phyloP scores from a whole-genome alignment of 2,797 vertebrate species.

The Lycodopsis pacificus region DNA sequence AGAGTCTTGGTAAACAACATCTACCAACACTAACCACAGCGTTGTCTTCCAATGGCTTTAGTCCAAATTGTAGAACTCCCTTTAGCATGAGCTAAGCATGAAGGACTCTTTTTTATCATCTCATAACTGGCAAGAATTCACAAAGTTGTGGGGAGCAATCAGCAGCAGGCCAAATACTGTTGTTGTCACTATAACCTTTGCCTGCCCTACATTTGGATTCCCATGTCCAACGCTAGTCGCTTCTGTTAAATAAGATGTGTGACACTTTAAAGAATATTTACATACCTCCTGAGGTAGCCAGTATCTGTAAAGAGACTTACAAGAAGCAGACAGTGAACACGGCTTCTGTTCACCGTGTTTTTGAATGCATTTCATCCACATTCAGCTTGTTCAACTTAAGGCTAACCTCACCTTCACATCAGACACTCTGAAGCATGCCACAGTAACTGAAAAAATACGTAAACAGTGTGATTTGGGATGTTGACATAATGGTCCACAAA shows the following conservation, averaged over 20 bases:
- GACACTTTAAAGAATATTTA: not conserved
- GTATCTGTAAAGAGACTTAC: not conserved
- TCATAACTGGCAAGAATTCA: not conserved
- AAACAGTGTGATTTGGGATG: not conserved
- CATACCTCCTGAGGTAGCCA: not conserved
- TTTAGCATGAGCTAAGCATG: not conserved
- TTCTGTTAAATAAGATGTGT: not conserved
- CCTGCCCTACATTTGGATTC: not conserved
- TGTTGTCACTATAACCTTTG: not conserved
- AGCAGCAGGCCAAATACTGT: not conserved
- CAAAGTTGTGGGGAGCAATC: not conserved
- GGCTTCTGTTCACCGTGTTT: not conserved
- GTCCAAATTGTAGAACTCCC: not conserved
- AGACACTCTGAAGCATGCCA: not conserved
- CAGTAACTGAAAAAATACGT: not conserved
- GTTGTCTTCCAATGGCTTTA: not conserved
- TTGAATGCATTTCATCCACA: not conserved
- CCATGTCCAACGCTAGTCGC: not conserved
- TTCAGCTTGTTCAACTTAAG: not conserved
- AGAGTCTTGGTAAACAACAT: constrained; percentile 28
- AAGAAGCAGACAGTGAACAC: not conserved
- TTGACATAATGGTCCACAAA: not conserved
- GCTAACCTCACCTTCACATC: not conserved
- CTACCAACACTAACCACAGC: constrained; percentile 1
- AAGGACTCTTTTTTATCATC: not conserved